Percentiles rank a stretch among this genome's conserved stretches.
These are phyloP conservation scores for Linurgus olivaceus DNA, from an alignment of 2,797 vertebrate species.

Conservation along the genomic window DNA sequence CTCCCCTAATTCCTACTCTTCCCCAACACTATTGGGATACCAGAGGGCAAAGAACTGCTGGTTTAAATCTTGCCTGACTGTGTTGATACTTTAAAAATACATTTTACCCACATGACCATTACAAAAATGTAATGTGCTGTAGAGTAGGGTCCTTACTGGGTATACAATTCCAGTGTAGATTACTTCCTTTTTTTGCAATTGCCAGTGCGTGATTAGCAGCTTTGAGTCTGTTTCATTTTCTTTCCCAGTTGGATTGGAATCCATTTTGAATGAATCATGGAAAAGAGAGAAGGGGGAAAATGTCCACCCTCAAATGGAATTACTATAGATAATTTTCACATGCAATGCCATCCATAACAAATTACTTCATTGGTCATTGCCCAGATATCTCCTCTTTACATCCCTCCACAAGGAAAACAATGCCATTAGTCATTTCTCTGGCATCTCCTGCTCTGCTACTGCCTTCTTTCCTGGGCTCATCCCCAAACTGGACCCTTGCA, in stretches of 20 bases:
- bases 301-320: not conserved
- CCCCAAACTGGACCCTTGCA: not conserved
- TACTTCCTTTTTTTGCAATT: not conserved
- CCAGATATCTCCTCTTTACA: not conserved
- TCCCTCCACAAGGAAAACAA: not conserved
- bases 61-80: not conserved
- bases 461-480: not conserved
- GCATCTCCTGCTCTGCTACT: not conserved
- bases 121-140: not conserved
- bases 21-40: not conserved
- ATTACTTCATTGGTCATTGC: slow-evolving; percentile 37
- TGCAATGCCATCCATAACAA: slow-evolving; percentile 50
- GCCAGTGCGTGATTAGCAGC: not conserved
- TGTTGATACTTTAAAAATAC: not conserved
- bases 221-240: slow-evolving; percentile 1
- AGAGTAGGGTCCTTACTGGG: not conserved
- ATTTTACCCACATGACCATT: not conserved
- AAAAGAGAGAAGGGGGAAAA: not conserved
- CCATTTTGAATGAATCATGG: slow-evolving; percentile 13
- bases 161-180: not conserved
- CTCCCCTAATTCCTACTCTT: not conserved
- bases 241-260: not conserved
- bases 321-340: slow-evolving; percentile 38
- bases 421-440: slow-evolving; percentile 15
- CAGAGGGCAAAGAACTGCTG: not conserved